Base-by-base conservation (phyloP, 2,113 vertebrate genomes). In the Spheniscus mendiculus region DNA sequence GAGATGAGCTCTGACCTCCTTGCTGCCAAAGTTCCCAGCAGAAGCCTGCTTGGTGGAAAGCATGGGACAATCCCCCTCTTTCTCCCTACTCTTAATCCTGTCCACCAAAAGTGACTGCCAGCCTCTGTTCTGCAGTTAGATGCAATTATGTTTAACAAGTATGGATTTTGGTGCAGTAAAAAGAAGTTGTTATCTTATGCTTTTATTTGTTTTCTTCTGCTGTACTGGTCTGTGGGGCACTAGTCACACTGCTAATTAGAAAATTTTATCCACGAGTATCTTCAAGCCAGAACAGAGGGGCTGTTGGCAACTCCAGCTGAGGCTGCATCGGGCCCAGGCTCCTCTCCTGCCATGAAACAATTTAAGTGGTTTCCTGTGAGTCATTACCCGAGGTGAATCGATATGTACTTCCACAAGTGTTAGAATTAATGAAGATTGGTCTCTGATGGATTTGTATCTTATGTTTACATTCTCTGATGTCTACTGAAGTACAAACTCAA, bases 371-470 rank as follows among this genome's bases (percentile, higher is more conserved):
- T 96, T 97, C 63, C 83, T 92, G 63, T 76, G 89, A 96, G 72
- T 87, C 76, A 58, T 89, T 89, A 89, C 59, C 38, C 0, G 1
- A 92, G 59, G 69, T 84, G 52, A 91, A 91, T 94, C 15, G 8
- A 87, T 87, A 62, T 30, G 15, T 58, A 49, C 59, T 77, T 91
- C 67, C 90, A 19, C 1, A 3, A 90, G 58, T 50, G 76, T 56
- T 90, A 70, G 59, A 96, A 90, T 82, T 95, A 93, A 92, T 92
- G 80, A 94, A 95, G 63, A 78, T 77, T 83, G 55, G 63, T 91
- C 83, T 95, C 89, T 74, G 83, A 94, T 91, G 80, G 76, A 55
- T 94, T 91, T 81, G 50, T 94, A 52, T 83, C 59, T 94, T 83
- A 65, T 70, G 71, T 70, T 50, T 90, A 53, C 67, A 23, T 81